Conservation (phyloP, 2,797 vertebrate genomes). For the Margarornis squamiger region DNA sequence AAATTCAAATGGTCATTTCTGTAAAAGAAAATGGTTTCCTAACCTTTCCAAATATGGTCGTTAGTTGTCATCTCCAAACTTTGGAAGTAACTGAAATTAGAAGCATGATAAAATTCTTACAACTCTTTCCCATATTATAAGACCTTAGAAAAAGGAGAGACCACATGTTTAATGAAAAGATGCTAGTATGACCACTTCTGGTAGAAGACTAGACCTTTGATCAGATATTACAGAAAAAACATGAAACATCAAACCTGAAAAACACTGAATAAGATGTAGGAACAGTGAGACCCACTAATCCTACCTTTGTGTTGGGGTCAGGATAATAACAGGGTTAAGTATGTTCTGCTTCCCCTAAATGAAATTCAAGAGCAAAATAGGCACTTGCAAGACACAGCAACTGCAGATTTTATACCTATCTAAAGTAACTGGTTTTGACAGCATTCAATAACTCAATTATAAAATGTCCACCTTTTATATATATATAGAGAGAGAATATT, state of each 20-base stretch:
- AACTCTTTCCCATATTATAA: not conserved
- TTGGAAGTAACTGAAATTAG: not conserved
- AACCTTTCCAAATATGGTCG: not conserved
- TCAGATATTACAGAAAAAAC: not conserved
- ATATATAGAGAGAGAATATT: not conserved
- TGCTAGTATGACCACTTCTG: not conserved
- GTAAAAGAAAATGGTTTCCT: not conserved
- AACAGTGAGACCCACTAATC: not conserved
- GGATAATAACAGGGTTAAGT: not conserved
- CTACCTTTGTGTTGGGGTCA: not conserved
- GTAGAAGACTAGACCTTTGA: not conserved
- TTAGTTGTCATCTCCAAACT: not conserved
- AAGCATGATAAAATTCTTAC: not conserved
- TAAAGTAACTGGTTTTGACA: not conserved
- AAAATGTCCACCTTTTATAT: not conserved
- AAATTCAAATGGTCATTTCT: not conserved
- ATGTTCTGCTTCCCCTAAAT: not conserved
- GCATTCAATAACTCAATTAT: not conserved
- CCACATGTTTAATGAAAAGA: not conserved
- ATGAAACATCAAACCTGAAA: not conserved
- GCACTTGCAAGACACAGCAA: not conserved
- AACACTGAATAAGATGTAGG: not conserved
- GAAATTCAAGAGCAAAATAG: not conserved
- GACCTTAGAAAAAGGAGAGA: not conserved
- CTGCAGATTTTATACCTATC: not conserved